phyloP scores from a whole-genome alignment of 2,113 vertebrate genomes.

The Megatriorchis doriae region DNA sequence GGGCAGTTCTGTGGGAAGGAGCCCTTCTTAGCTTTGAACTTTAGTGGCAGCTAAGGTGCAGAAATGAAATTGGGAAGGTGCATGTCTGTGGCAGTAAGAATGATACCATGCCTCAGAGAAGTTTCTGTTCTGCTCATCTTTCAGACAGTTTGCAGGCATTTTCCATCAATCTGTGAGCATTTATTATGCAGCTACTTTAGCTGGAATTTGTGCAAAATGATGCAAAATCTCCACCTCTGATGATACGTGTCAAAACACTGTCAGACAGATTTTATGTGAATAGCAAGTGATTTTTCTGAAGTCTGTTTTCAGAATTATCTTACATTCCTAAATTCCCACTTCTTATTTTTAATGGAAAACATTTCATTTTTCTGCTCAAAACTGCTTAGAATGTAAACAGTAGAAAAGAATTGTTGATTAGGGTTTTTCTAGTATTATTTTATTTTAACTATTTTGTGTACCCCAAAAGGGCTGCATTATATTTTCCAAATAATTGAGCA shows the following conservation, averaged over 20 bases:
- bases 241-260: constrained; percentile 58
- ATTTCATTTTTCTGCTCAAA: background rate
- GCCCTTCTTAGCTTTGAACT: background rate
- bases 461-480: background rate
- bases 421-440: background rate
- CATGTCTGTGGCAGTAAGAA: background rate
- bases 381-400: background rate
- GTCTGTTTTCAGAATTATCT: constrained; percentile 29
- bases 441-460: background rate
- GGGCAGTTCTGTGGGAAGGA: background rate
- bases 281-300: constrained; percentile 41
- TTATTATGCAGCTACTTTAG: constrained; percentile 21
- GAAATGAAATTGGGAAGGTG: background rate
- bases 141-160: constrained; percentile 25
- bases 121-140: background rate
- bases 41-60: background rate
- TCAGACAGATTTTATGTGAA: constrained; percentile 46
- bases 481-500: background rate
- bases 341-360: constrained; percentile 23
- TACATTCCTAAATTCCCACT: constrained; percentile 14
- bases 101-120: background rate
- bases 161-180: constrained; percentile 3
- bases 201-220: constrained; percentile 7
- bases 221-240: constrained; percentile 44
- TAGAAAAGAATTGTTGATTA: background rate